Evolutionary conservation across 2,888 invertebrate genomes (phyloP).

Genomic region (Rhagonycha lutea): DNA sequence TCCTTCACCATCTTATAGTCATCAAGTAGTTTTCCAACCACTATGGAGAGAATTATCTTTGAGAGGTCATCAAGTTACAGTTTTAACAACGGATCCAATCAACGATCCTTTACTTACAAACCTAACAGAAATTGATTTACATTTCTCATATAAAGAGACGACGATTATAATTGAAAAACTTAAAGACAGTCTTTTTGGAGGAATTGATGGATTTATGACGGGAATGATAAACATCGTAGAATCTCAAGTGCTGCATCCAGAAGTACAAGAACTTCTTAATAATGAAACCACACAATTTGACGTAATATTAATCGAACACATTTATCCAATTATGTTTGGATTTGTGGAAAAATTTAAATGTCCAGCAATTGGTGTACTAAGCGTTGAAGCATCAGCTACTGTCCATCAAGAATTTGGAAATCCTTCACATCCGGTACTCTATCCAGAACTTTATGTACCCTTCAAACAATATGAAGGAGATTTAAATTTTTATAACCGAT

Average conservation of each 20-base stretch:
- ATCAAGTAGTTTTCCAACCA: not conserved
- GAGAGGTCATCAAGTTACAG: not conserved
- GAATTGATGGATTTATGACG: not conserved
- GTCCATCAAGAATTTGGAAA: not conserved
- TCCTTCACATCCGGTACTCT: not conserved
- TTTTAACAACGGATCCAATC: not conserved
- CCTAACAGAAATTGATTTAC: not conserved
- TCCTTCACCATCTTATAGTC: not conserved
- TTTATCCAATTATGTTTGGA: conserved; percentile 39
- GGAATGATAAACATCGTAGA: conserved; percentile 1
- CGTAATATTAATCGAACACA: conserved; percentile 46
- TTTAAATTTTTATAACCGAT: not conserved
- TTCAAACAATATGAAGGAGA: not conserved
- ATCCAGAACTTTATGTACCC: conserved; percentile 19
- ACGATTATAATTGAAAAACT: not conserved
- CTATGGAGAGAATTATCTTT: too few relatives aligned
- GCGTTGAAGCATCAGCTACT: not conserved
- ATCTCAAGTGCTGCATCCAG: conserved; percentile 30
- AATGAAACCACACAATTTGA: conserved; percentile 44
- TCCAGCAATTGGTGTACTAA: conserved; percentile 44
- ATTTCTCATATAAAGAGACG: too few relatives aligned
- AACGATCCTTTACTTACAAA: not conserved
- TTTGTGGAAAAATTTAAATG: conserved; percentile 46
- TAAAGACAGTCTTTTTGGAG: not conserved
- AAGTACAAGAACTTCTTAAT: conserved; percentile 44